phyloP scores from a whole-genome alignment of 2,797 vertebrate species.

The Eurystomus glaucurus region DNA sequence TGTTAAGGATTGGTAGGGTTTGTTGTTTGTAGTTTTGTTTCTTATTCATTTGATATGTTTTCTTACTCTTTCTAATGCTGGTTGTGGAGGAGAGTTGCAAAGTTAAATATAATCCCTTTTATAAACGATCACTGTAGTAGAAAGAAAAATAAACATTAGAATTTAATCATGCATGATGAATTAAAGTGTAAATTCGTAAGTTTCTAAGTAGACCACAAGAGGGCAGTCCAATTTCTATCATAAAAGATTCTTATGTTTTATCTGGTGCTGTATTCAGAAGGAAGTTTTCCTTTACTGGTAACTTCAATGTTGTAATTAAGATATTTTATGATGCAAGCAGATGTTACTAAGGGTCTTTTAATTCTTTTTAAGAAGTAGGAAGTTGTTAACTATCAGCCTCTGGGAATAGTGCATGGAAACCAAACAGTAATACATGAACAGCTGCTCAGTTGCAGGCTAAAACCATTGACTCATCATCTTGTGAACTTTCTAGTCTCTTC shows the following conservation, averaged over 20 bases:
- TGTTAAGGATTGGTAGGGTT: accelerated
- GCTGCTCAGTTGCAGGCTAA: neutral
- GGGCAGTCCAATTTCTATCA: slow-evolving; percentile 41
- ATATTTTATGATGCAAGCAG: neutral
- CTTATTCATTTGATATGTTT: neutral
- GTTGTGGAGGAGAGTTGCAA: neutral
- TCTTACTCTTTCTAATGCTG: neutral
- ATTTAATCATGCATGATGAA: neutral
- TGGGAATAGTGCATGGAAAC: neutral
- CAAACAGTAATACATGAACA: neutral
- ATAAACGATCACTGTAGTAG: neutral
- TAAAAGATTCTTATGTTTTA: neutral
- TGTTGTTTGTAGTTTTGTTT: neutral
- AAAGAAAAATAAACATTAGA: neutral
- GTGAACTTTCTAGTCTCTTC: neutral
- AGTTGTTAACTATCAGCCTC: neutral
- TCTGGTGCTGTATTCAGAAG: neutral
- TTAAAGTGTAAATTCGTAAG: neutral
- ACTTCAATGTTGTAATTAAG: neutral
- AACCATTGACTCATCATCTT: neutral
- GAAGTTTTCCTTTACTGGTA: neutral
- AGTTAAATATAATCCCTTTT: neutral
- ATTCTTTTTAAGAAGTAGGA: neutral
- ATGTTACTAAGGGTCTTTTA: neutral
- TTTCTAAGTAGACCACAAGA: neutral